Evolutionary conservation across 2,888 invertebrate species (phyloP), one percentile per base, ranked within the genome.

Genomic region (Catocala nupta): DNA sequence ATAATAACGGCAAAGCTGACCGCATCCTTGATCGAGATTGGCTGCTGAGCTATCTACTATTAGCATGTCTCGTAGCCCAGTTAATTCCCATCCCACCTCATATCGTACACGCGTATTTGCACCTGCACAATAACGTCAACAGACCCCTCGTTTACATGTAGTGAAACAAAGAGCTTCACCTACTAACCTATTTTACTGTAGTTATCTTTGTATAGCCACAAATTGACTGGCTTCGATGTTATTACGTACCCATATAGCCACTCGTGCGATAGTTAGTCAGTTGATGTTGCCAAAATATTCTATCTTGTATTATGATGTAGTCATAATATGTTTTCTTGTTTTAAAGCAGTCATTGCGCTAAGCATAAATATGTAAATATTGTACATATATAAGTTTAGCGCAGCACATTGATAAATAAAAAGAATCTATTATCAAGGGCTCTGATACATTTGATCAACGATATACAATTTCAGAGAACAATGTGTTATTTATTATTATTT

Each of bases 111-210:
- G 57, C 62, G 57, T 74, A 75, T 75, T 75, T 73, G 66, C 76
- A 78, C 73, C 76, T 63, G 65, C 71, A 75, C 71, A 77, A 77
- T 78, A 75, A 61, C 72, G 71, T 74, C 72, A 77, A 67, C 73
- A 72, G 65, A 63, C 71, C 60, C 71, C 70, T 70, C 70, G 77
- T 77, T 79, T 77, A 78, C 80, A 78, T 75, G 77, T 70, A 63
- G 64, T 70, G 73, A 61, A 80, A 81, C 81, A 82, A 83, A 82
- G 82, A 77, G 78, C 65, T 73, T 85, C 83, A 85, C 87, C 85
- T 75, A 85, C 78, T 86, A 78, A 86, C 85, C 86, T 75, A 86
- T 78, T 78, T 84, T 55, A 60, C 34, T 68, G 53, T 66, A 66
- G 55, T 54, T 73, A 75, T 73, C 63, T 70, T 47, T 73, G 71